Evolutionary conservation across 1,140 invertebrate genomes (phyloP).

Genomic region (Drosophila sulfurigaster): DNA sequence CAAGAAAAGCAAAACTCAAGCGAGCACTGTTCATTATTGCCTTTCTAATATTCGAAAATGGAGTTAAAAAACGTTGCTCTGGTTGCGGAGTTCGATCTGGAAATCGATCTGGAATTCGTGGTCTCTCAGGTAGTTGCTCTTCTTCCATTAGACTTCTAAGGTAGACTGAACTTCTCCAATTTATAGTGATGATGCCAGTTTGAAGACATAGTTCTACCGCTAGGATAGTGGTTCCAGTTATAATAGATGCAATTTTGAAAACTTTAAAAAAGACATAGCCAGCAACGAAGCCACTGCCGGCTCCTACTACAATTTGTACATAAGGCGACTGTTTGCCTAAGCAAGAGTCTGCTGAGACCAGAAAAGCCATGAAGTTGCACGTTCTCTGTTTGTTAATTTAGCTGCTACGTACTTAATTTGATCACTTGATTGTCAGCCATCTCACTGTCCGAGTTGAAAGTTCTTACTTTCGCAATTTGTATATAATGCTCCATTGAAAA

Average conservation of each 20-base stretch:
- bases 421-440: constrained; percentile 6
- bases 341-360: constrained; percentile 9
- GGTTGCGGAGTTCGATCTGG: not conserved
- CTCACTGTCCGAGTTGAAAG: not conserved
- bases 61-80: not conserved
- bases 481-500: constrained; percentile 18
- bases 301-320: constrained; percentile 49
- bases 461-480: not conserved
- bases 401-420: constrained; percentile 11
- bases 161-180: too few species aligned
- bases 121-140: not conserved
- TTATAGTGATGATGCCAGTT: constrained; percentile 19
- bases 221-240: constrained; percentile 32
- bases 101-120: too few species aligned
- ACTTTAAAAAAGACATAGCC: constrained; percentile 45
- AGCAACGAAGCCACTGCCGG: constrained; percentile 35
- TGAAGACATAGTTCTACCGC: constrained; percentile 36
- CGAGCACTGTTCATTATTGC: constrained; percentile 30
- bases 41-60: constrained; percentile 12
- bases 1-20: constrained; percentile 44
- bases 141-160: not conserved
- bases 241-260: constrained; percentile 50
- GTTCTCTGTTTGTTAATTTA: constrained; percentile 5
- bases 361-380: not conserved
- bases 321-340: constrained; percentile 46